Percentiles rank a stretch among this genome's conserved stretches.
Evolutionary conservation across 2,888 invertebrate genomes (phyloP).

Genomic region (Acronicta alni): DNA sequence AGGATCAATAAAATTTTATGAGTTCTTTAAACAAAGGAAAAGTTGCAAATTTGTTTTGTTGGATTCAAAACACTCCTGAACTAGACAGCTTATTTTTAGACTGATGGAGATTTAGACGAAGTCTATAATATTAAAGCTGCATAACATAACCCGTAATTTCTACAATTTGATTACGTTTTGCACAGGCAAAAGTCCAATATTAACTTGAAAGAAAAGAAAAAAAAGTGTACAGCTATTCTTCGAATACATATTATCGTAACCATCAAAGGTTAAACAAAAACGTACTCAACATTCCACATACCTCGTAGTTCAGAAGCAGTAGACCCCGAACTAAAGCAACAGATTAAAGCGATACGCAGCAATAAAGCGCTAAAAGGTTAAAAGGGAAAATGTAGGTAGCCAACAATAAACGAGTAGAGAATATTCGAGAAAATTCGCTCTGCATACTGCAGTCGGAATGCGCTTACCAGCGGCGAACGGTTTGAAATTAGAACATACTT

Average conservation of each 20-base stretch:
- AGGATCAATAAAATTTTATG: constrained; percentile 48
- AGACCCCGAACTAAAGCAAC: constrained; percentile 54
- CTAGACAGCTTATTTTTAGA: no score
- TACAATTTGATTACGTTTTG: not conserved
- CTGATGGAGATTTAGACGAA: no score
- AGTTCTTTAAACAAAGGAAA: constrained; percentile 18
- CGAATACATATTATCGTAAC: constrained; percentile 21
- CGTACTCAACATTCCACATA: constrained; percentile 40
- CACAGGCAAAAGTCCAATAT: no score
- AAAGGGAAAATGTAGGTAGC: constrained; percentile 55
- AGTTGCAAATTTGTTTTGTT: constrained; percentile 32
- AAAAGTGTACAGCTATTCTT: constrained; percentile 4
- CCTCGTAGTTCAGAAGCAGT: constrained; percentile 47
- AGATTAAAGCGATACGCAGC: constrained; percentile 63
- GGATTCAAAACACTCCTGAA: constrained; percentile 7
- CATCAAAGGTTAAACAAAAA: constrained; percentile 35
- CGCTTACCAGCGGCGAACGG: constrained; percentile 64
- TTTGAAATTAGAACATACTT: constrained; percentile 79
- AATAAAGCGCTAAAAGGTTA: constrained; percentile 64
- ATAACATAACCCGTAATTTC: no score
- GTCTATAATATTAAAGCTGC: no score
- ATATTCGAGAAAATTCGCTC: constrained; percentile 69
- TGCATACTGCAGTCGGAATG: constrained; percentile 71
- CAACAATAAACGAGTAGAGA: constrained; percentile 68
- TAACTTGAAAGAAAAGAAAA: not conserved